phyloP scores from a whole-genome alignment of 2,113 vertebrate genomes.

The Eurypyga helias region DNA sequence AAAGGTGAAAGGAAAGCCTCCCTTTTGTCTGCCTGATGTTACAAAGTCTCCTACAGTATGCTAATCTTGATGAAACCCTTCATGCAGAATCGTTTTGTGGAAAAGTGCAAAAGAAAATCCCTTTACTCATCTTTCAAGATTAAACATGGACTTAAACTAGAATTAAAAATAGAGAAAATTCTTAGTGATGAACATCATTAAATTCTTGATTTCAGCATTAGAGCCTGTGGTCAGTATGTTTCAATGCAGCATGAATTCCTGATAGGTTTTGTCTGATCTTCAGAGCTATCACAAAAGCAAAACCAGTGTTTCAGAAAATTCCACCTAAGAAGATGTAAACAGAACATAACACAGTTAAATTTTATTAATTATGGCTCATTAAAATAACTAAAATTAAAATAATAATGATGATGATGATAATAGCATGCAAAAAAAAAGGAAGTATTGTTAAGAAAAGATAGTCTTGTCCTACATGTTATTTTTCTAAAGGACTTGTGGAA shows the following conservation, averaged over 20 bases:
- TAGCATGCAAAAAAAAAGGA: background rate
- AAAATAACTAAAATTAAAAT: background rate
- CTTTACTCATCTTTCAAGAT: background rate
- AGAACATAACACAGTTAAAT: background rate
- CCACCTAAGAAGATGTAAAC: background rate
- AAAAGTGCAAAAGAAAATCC: background rate
- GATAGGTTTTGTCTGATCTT: background rate
- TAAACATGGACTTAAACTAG: background rate
- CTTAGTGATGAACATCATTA: background rate
- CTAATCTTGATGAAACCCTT: background rate
- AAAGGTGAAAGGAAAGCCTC: background rate
- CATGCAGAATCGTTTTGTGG: background rate
- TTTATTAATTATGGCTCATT: background rate
- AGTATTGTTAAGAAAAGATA: background rate
- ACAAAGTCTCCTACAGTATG: background rate
- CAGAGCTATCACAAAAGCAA: background rate
- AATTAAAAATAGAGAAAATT: background rate
- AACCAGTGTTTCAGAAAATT: background rate
- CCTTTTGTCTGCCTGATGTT: background rate
- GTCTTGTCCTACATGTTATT: background rate
- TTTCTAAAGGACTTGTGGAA: background rate
- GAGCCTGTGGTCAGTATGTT: background rate
- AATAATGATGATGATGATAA: background rate
- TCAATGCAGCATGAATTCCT: background rate
- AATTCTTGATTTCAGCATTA: background rate